Evolutionary conservation across 2,888 invertebrate species (phyloP), one percentile per base, ranked within the genome.

Genomic region (Sceliomorpha sp.): DNA sequence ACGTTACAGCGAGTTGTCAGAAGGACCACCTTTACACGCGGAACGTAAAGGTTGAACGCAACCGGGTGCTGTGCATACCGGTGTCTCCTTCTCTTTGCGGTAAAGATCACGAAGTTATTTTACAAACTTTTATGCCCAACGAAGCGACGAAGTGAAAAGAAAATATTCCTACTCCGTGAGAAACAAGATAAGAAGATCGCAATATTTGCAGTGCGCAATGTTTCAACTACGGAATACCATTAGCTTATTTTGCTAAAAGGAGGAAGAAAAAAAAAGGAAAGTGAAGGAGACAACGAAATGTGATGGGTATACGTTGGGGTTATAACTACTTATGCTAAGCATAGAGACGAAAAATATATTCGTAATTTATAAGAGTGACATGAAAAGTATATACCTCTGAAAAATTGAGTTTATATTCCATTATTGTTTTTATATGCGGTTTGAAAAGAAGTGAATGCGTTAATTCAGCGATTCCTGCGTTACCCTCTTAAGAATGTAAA

Each of bases 11-110:
- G 47, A 51, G 53, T 56, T 69, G 62, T 69, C 63, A 63, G 47
- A 42, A 40, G 56, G 56, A 32, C 39, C 47, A 51, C 51, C 27
- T 60, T 68, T 56, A 50, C 55, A 53, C 58, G 47, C 53, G 63
- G 58, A 58, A 59, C 68, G 59, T 64, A 68, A 72, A 72, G 71
- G 71, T 72, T 68, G 64, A 72, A 64, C 68, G 67, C 71, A 68
- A 68, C n/a, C 56, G 59, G 64, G 55, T 32, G 71, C 68, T 59
- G 32, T 47, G 71, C 71, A 68, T 68, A 68, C 64, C 71, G 48
- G 62, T 44, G 40, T 68, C 62, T 55, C 67, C 50, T 60, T 67
- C 39, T 27, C 60, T 37, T 50, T 48, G 48, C 67, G 53, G 45
- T 55, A 60, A 60, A 67, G 60, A 60, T 60, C 67, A 60, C 67